Evolutionary conservation across 2,888 invertebrate genomes (phyloP).

Genomic region (Ochropleura plecta): DNA sequence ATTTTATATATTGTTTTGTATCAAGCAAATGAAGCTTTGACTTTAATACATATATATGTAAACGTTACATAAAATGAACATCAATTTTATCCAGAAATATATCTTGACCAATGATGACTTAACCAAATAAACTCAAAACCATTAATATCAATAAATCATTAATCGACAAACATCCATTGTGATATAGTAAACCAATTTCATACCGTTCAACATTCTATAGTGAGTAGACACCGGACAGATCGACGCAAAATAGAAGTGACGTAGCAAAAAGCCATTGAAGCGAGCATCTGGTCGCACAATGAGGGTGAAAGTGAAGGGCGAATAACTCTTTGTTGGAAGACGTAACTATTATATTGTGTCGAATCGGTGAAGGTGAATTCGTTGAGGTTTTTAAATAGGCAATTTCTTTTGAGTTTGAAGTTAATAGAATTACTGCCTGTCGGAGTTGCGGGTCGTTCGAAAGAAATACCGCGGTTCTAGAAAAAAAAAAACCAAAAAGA

Average conservation of each 20-base stretch:
- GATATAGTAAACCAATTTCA: slow-evolving; percentile 59
- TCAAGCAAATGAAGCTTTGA: no score
- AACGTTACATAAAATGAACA: neutral
- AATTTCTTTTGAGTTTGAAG: slow-evolving; percentile 17
- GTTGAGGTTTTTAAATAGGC: slow-evolving; percentile 15
- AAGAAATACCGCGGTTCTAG: no score
- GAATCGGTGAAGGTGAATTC: slow-evolving; percentile 32
- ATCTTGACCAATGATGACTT: neutral
- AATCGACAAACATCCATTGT: slow-evolving; percentile 47
- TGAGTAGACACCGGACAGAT: slow-evolving; percentile 51
- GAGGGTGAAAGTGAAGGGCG: slow-evolving; percentile 42
- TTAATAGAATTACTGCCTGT: no score
- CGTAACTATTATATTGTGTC: slow-evolving; percentile 43
- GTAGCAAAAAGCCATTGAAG: slow-evolving; percentile 51
- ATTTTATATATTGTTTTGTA: no score
- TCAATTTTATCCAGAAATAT: neutral
- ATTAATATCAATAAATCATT: slow-evolving; percentile 56
- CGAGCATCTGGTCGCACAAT: slow-evolving; percentile 48
- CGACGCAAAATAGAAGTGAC: slow-evolving; percentile 59
- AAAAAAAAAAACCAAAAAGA: no score
- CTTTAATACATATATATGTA: no score
- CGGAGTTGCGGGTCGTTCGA: no score
- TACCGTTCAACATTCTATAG: slow-evolving; percentile 52
- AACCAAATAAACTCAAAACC: slow-evolving; percentile 16
- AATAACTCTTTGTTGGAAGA: slow-evolving; percentile 39